Percentiles rank a stretch among this genome's conserved stretches.
Evolutionary conservation across 1,140 invertebrate species (phyloP).

Genomic region (Anastrepha ludens): DNA sequence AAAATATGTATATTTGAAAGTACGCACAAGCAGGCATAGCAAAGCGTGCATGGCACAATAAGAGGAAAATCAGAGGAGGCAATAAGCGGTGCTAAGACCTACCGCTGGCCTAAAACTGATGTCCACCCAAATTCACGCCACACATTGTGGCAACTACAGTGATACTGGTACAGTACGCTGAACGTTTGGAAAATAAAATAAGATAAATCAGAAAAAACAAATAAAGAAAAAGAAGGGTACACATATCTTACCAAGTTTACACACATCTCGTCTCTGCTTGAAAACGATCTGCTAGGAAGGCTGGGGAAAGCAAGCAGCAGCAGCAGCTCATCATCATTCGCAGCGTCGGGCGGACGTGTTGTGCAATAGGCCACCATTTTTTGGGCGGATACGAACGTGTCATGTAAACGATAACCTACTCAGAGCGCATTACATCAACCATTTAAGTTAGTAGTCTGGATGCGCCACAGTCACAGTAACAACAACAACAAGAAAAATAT

Average conservation of each 20-base stretch:
- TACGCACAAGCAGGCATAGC: background rate
- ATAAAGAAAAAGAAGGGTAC: background rate
- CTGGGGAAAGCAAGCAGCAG: background rate
- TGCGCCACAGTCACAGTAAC: background rate
- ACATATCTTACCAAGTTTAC: background rate
- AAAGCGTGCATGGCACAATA: background rate
- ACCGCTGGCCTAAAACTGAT: background rate
- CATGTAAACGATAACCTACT: conserved; percentile 6
- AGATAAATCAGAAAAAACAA: background rate
- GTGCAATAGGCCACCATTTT: background rate
- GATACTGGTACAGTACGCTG: background rate
- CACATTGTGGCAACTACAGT: conserved; percentile 35
- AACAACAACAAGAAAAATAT: background rate
- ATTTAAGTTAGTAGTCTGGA: background rate
- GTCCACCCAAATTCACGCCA: conserved; percentile 12
- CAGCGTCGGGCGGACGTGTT: background rate
- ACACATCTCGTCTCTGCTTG: too few species aligned
- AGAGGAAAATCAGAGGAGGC: background rate
- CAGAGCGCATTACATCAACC: background rate
- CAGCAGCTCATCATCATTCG: background rate
- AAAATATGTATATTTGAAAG: background rate
- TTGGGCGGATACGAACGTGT: background rate
- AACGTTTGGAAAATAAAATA: background rate
- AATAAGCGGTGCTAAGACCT: background rate
- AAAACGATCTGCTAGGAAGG: too few species aligned